Evolutionary conservation across 2,113 vertebrate species (phyloP).

Genomic region (Cranoglanis bouderius): DNA sequence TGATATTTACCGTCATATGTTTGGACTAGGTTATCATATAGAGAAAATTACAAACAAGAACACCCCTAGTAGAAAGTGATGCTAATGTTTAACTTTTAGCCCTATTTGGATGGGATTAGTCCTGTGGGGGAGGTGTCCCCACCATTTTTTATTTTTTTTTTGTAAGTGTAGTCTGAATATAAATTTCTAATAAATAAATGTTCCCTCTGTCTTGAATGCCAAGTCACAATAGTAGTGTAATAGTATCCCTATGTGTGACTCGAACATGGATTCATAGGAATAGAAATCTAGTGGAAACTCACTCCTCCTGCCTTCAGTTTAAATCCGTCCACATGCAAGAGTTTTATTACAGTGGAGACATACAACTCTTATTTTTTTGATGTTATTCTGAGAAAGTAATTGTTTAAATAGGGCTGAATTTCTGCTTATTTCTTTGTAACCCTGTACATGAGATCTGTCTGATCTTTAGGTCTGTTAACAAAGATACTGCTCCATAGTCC

Average conservation of each 20-base stretch:
- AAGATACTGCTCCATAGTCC: slow-evolving; percentile 85
- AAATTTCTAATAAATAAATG: neutral
- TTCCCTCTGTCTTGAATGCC: neutral
- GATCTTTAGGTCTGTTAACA: slow-evolving; percentile 81
- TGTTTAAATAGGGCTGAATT: neutral
- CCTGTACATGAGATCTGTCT: neutral
- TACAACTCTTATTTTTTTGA: neutral
- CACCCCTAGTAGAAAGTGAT: neutral
- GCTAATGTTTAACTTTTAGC: neutral
- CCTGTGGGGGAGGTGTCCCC: neutral
- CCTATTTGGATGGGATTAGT: neutral
- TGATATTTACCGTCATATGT: neutral
- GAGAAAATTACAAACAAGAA: neutral
- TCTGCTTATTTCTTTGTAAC: neutral
- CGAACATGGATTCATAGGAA: neutral
- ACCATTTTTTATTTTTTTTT: neutral
- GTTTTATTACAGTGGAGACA: neutral
- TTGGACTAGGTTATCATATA: neutral
- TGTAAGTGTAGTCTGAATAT: neutral
- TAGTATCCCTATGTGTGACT: neutral
- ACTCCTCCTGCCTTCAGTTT: neutral
- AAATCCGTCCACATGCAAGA: neutral
- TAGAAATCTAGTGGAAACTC: neutral
- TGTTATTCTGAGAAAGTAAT: neutral
- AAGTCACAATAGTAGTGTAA: neutral